Percentiles rank a stretch among this genome's conserved stretches.
Conservation (phyloP, 2,797 vertebrate genomes). For the Chrosomus eos region DNA sequence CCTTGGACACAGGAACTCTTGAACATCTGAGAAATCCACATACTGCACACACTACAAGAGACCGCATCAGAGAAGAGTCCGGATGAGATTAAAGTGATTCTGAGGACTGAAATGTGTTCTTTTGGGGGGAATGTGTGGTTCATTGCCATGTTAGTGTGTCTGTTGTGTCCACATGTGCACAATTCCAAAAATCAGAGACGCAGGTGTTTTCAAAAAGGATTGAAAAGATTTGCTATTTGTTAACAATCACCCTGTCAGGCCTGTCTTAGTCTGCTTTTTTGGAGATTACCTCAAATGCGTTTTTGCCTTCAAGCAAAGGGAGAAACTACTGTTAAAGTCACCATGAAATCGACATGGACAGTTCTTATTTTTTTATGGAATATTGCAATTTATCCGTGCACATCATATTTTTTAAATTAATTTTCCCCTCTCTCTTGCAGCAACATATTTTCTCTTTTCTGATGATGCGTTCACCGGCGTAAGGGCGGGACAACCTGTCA, state of each 20-base stretch:
- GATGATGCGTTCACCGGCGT: neutral
- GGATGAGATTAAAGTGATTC: constrained; percentile 24
- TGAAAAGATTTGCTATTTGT: constrained; percentile 24
- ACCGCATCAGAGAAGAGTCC: constrained; percentile 5
- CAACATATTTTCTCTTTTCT: neutral
- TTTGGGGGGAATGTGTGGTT: constrained; percentile 22
- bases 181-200: neutral
- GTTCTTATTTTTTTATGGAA: neutral
- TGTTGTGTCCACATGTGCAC: neutral
- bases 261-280: constrained; percentile 8
- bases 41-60: neutral
- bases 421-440: neutral
- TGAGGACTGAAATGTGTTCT: neutral
- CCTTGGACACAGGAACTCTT: constrained; percentile 23
- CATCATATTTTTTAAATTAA: neutral
- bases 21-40: constrained; percentile 25
- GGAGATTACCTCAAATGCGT: constrained; percentile 14
- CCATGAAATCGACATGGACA: neutral
- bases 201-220: constrained; percentile 43
- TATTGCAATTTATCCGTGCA: neutral
- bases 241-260: constrained; percentile 32
- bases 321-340: neutral
- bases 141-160: neutral
- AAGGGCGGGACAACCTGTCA: neutral
- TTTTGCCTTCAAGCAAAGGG: constrained; percentile 27